Evolutionary conservation across 2,888 invertebrate species (phyloP).

Genomic region (Flabesymbios commensalis): DNA sequence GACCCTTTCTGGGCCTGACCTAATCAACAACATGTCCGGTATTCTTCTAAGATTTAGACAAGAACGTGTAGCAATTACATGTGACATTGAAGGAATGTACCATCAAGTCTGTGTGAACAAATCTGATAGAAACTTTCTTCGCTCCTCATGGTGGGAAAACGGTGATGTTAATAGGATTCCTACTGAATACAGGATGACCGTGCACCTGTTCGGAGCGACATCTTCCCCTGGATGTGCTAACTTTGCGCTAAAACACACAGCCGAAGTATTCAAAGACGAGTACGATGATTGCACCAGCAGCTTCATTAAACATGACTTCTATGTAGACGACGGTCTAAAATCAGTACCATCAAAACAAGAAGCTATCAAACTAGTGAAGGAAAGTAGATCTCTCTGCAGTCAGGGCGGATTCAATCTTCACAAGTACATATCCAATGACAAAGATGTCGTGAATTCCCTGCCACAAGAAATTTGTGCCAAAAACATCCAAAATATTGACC

Average conservation of each 20-base stretch:
- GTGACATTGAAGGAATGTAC: conserved; percentile 3
- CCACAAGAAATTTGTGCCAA: background rate
- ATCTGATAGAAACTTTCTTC: background rate
- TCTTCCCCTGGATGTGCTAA: background rate
- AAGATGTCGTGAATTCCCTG: background rate
- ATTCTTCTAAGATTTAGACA: background rate
- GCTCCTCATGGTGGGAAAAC: conserved; percentile 1
- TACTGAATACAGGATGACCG: background rate
- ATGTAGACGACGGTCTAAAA: background rate
- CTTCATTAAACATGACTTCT: background rate
- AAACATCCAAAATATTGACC: background rate
- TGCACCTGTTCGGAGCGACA: background rate
- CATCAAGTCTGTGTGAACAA: background rate
- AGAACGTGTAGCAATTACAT: background rate
- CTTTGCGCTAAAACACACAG: background rate
- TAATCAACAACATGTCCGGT: background rate
- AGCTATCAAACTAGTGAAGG: background rate
- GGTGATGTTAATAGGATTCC: background rate
- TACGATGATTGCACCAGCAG: background rate
- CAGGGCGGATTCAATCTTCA: conserved; percentile 5
- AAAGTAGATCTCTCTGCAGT: background rate
- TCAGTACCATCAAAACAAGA: background rate
- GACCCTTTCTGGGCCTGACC: background rate
- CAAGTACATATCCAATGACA: conserved; percentile 12
- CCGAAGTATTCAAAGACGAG: background rate